phyloP scores from a whole-genome alignment of 2,113 vertebrate genomes.

The Prunella himalayana region DNA sequence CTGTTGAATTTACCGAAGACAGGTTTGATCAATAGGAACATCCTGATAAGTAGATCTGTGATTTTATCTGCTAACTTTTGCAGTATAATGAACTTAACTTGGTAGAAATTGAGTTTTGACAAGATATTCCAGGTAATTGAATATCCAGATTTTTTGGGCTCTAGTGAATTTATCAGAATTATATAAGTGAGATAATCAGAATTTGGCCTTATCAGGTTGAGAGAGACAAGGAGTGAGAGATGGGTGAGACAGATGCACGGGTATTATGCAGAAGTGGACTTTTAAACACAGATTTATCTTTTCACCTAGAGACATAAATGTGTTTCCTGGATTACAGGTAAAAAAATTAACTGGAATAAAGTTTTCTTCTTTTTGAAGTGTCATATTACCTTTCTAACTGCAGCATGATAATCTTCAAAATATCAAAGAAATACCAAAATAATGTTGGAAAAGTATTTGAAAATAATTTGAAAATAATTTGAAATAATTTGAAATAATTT shows the following conservation, averaged over 20 bases:
- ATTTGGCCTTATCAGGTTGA: neutral
- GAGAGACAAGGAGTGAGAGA: neutral
- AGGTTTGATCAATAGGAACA: neutral
- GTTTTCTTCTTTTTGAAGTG: neutral
- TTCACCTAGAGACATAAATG: neutral
- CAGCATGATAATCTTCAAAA: neutral
- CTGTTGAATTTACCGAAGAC: neutral
- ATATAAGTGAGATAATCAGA: neutral
- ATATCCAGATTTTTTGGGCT: neutral
- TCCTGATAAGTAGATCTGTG: neutral
- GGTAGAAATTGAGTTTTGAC: neutral
- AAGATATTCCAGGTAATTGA: neutral
- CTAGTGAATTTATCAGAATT: neutral
- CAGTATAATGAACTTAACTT: neutral
- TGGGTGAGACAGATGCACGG: neutral
- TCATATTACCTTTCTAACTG: neutral
- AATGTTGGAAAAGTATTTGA: neutral
- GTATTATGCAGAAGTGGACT: neutral
- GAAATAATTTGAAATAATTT: no score
- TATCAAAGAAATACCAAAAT: neutral
- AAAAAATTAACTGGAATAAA: neutral
- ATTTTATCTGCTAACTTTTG: neutral
- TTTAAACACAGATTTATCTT: neutral
- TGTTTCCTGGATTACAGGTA: neutral
- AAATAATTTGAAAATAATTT: no score